These are phyloP conservation scores for Tetramorium parvispinum DNA, from an alignment of 1,140 invertebrate genomes.

Conservation along the genomic window DNA sequence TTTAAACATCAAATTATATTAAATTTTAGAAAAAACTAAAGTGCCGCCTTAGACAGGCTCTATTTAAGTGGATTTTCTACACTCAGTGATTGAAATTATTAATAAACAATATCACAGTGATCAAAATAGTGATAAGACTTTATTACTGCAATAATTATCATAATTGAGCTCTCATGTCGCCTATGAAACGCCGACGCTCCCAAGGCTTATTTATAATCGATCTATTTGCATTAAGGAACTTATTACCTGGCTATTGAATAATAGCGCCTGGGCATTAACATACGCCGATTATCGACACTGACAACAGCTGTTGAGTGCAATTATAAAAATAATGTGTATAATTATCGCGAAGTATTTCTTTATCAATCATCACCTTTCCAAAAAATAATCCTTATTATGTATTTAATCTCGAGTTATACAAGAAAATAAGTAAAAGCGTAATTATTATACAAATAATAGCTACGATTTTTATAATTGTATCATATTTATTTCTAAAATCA, in stretches of 20 bases:
- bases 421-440: background rate
- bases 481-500: background rate
- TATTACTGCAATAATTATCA: slow-evolving; percentile 76
- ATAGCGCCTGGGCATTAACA: slow-evolving; percentile 73
- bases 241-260: slow-evolving; percentile 79
- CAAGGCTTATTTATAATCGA: slow-evolving; percentile 78
- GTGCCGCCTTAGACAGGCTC: background rate
- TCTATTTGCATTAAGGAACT: slow-evolving; percentile 80
- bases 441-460: background rate
- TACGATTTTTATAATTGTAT: background rate
- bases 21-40: background rate
- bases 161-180: slow-evolving; percentile 77
- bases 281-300: slow-evolving; percentile 62
- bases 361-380: background rate
- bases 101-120: background rate
- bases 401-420: background rate
- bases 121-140: slow-evolving; percentile 43
- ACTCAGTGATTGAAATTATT: background rate
- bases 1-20: background rate
- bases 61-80: background rate
- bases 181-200: slow-evolving; percentile 66
- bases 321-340: background rate
- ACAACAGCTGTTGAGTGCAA: background rate
- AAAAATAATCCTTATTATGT: background rate
- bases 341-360: background rate